Conservation (phyloP, 1,140 invertebrate genomes). For the Tetramorium alpestre region DNA sequence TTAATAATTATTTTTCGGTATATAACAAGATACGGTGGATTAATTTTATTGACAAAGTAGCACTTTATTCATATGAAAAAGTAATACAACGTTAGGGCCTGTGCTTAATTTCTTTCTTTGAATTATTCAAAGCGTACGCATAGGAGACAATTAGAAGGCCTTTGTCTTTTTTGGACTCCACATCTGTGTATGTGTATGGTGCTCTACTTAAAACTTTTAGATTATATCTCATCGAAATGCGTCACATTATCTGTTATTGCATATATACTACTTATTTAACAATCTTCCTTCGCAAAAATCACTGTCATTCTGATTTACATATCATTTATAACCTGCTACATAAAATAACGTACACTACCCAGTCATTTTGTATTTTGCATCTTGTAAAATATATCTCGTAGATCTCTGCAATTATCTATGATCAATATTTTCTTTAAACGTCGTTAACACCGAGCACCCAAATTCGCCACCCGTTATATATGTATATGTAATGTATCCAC, state of each 20-base stretch:
- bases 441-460: conserved; percentile 49
- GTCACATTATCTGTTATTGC: conserved; percentile 24
- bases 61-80: conserved; percentile 85
- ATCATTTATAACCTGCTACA: conserved; percentile 17
- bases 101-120: conserved; percentile 61
- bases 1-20: neutral
- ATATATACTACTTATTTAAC: conserved; percentile 42
- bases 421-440: conserved; percentile 18
- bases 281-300: conserved; percentile 45
- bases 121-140: conserved; percentile 67
- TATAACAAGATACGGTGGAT: neutral
- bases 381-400: conserved; percentile 68
- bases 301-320: neutral
- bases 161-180: conserved; percentile 61
- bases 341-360: conserved; percentile 49
- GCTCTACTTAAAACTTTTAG: conserved; percentile 49
- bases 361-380: conserved; percentile 24
- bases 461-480: conserved; percentile 39
- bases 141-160: conserved; percentile 73
- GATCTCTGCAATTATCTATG: conserved; percentile 43
- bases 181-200: conserved; percentile 7
- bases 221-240: conserved; percentile 45
- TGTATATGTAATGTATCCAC: neutral
- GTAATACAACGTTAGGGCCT: conserved; percentile 83
- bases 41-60: conserved; percentile 84